Base-by-base conservation (phyloP, 2,888 invertebrate species). In the Aricia artaxerxes region DNA sequence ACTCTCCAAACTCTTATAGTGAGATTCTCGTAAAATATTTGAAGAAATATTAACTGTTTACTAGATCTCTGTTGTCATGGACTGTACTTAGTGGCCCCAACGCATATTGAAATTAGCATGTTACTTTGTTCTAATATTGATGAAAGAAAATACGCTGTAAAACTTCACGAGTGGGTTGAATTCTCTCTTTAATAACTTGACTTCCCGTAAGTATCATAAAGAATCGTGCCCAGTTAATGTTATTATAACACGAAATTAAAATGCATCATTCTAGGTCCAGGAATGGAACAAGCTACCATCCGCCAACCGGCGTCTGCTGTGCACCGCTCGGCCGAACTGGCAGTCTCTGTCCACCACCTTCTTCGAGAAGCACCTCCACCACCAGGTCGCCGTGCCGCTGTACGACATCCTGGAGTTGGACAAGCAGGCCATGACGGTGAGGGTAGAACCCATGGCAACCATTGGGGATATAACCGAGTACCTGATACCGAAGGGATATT, bases 321-420 rank as follows among this genome's bases (percentile, higher is more conserved):
- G 96, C 90, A 96, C 96, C 0, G 94, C 96, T 0, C 90, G 96
- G 7, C 96, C 96, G 4, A 97, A 96, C 89, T 97, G 97, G 97
- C 90, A 96, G 77, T 96, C 96, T 13, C 90, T 97, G 5, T 96
- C 96, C 11, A 95, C 95, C 1, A 96, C 95, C 0, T 96, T 97
- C 90, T 96, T 95, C 88, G 92, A 94, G 84, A 97, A 96, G 85
- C 93, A 95, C 79, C 89, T 95, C 2, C 96, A 96, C 83, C 96
- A 96, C 83, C 91, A 95, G 87, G 94, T 97, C 4, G 90, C 95
- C 0, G 93, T 97, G n/a, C 95, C 96, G 1, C 88, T 97, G 13
- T 95, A 95, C 85, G 95, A 96, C 81, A 95, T 96, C 80, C 88
- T 97, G 79, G 90, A 94, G 81, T 87, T 97, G 80, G 93, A 96